Base-by-base conservation (phyloP, 2,797 vertebrate species). In the Falco rusticolus region DNA sequence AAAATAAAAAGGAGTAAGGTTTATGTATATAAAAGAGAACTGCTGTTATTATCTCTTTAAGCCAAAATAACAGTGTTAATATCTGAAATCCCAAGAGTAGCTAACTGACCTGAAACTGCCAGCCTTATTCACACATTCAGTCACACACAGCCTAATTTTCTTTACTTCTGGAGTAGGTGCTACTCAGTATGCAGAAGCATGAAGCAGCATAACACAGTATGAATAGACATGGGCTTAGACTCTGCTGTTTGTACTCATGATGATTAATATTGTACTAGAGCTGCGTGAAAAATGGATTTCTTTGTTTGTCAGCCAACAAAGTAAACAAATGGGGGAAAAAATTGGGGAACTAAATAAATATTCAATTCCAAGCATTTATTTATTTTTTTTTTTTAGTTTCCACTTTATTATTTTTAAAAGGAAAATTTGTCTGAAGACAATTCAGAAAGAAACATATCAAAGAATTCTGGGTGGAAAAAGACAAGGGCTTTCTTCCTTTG, bases 241-340 rank as follows among this genome's bases (percentile, higher is more conserved):
- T 89, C 56, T 86, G 54, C 87, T 95, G 79, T 96, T 96, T 96
- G 79, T 86, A 74, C 94, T 96, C 57, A n/a, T 48, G 79, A 96
- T 93, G 95, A 97, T 96, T 97, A 96, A 95, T 95, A 95, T 76
- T 93, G 95, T 92, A 89, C 84, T 80, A 91, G 84, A 94, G 82
- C 76, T 86, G 91, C 5, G 19, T 96, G 92, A 96, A 96, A 94
- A 97, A 96, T 94, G 75, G 76, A 96, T 96, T 96, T 93, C 93
- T 94, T 95, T 97, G 45, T 96, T 95, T 96, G 92, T 92, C 82
- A 91, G 78, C 78, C 94, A 95, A 92, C 71, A 94, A 93, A 95
- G 71, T 92, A 97, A 97, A 96, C 90, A 96, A 93, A 95, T 61
- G 48, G 81, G 28, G 28, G 13, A 63, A 80, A 89, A 95, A 96